phyloP scores from a whole-genome alignment of 1,140 invertebrate species.

The Gyrodactylus bullatarudis region DNA sequence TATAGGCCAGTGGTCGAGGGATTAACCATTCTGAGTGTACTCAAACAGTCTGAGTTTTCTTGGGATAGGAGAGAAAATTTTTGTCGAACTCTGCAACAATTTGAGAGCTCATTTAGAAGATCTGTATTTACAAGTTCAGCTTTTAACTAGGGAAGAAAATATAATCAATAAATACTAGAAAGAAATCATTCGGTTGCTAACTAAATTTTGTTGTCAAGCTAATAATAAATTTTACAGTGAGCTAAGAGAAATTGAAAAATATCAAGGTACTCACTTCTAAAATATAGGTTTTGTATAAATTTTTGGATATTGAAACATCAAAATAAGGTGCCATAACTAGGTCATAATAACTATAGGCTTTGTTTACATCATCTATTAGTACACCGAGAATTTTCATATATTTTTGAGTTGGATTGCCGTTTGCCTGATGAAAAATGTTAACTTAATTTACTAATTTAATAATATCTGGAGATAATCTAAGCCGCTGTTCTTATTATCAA shows the following conservation, averaged over 20 bases:
- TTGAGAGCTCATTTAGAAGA: not conserved
- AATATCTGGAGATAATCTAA: too few species aligned
- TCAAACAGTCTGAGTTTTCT: not conserved
- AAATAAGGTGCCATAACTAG: not conserved
- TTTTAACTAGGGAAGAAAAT: not conserved
- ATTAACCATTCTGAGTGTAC: not conserved
- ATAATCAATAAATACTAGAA: too few species aligned
- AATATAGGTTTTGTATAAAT: not conserved
- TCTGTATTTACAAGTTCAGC: not conserved
- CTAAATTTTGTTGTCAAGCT: too few species aligned
- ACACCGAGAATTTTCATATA: not conserved
- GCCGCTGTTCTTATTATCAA: too few species aligned
- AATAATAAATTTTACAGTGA: too few species aligned
- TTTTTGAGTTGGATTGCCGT: not conserved
- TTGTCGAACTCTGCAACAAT: not conserved
- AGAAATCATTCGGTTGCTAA: too few species aligned
- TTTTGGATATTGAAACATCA: not conserved
- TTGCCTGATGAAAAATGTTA: too few species aligned
- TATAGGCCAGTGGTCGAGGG: not conserved
- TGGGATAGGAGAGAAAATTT: not conserved
- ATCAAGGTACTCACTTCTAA: not conserved
- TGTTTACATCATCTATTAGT: not conserved
- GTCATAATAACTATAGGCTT: not conserved
- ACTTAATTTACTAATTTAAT: too few species aligned
- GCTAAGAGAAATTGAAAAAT: too few species aligned